Conservation (phyloP, 2,888 invertebrate species). For the Tetragnatha montana region DNA sequence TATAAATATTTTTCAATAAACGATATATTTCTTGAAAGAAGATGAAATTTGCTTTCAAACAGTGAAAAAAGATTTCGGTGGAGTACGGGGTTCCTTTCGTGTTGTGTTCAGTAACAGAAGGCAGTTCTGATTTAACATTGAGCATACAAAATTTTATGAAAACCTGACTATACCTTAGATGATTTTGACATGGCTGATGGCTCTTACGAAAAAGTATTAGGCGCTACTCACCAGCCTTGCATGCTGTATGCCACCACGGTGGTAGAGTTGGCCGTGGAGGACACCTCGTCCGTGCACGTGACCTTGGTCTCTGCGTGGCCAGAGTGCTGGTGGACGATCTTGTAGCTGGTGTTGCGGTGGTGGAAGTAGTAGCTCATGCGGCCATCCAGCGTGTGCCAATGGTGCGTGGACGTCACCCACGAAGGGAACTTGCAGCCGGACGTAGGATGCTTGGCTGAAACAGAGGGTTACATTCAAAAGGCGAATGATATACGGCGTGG, state of each 20-base stretch:
- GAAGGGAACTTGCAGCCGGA: constrained; percentile 75
- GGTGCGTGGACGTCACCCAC: constrained; percentile 67
- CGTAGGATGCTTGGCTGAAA: constrained; percentile 84
- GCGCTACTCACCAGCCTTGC: constrained; percentile 72
- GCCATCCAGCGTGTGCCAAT: constrained; percentile 72
- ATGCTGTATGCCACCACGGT: constrained; percentile 72
- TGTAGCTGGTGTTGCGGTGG: constrained; percentile 67
- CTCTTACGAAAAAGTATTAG: not conserved
- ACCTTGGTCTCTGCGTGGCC: constrained; percentile 69
- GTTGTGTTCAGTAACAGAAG: too few relatives aligned
- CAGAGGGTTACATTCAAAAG: not conserved
- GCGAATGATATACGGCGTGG: too few relatives aligned
- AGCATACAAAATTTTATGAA: too few relatives aligned
- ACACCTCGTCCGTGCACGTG: constrained; percentile 70
- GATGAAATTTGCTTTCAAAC: too few relatives aligned
- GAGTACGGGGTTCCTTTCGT: too few relatives aligned
- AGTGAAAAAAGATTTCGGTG: too few relatives aligned
- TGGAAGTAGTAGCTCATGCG: constrained; percentile 71
- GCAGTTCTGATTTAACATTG: too few relatives aligned
- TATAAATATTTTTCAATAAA: too few relatives aligned
- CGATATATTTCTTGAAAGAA: too few relatives aligned
- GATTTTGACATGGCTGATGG: too few relatives aligned
- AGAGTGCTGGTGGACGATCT: constrained; percentile 62
- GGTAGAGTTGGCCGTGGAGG: constrained; percentile 77
- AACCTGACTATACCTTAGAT: too few relatives aligned